phyloP scores from a whole-genome alignment of 2,797 vertebrate species.

The Premnoplex brunnescens region DNA sequence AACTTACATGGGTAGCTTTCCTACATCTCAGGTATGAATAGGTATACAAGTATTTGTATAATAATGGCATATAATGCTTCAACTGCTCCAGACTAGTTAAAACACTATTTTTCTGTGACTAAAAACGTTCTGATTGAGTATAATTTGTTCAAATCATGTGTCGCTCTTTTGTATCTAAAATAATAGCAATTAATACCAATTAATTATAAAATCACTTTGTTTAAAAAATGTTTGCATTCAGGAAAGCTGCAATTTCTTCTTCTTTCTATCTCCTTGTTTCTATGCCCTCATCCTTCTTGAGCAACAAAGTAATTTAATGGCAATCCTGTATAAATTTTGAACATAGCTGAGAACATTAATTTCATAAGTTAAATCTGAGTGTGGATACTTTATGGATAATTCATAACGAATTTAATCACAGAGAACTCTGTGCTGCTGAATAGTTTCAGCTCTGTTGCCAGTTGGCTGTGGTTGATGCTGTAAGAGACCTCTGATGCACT shows the following conservation, averaged over 20 bases:
- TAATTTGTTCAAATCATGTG: not conserved
- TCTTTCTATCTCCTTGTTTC: not conserved
- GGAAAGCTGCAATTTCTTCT: not conserved
- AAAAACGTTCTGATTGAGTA: not conserved
- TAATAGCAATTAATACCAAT: not conserved
- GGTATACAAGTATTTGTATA: not conserved
- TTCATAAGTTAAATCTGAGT: slow-evolving; percentile 36
- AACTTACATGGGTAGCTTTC: not conserved
- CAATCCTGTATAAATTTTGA: slow-evolving; percentile 21
- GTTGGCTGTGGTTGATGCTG: not conserved
- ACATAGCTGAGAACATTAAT: slow-evolving; percentile 14
- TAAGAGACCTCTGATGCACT: slow-evolving; percentile 36
- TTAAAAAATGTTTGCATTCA: not conserved
- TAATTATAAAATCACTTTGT: not conserved
- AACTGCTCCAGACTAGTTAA: not conserved
- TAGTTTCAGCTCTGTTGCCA: slow-evolving; percentile 16
- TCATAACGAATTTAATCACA: slow-evolving; percentile 24
- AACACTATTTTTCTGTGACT: not conserved
- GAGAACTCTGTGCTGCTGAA: slow-evolving; percentile 10
- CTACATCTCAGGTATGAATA: not conserved
- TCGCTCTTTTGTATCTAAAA: not conserved
- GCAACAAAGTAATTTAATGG: slow-evolving; percentile 19
- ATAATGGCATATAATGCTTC: not conserved
- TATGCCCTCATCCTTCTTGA: not conserved
- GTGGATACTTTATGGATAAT: slow-evolving; percentile 32